phyloP scores from a whole-genome alignment of 2,113 vertebrate genomes.

The Columbina picui region DNA sequence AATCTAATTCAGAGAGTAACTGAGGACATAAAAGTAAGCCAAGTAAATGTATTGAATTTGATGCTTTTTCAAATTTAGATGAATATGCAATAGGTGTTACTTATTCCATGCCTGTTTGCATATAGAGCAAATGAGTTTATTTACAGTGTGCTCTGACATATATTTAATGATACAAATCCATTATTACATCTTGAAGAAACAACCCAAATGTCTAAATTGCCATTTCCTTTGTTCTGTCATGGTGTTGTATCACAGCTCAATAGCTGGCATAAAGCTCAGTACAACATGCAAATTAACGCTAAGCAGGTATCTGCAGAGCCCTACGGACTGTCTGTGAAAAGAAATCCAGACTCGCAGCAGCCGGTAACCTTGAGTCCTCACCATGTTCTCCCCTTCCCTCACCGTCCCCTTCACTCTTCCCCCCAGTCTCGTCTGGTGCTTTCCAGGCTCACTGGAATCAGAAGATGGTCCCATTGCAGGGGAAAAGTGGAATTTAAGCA shows the following conservation, averaged over 20 bases:
- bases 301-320: neutral
- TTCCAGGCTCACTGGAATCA: neutral
- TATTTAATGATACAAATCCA: neutral
- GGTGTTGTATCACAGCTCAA: neutral
- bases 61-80: neutral
- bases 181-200: neutral
- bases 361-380: neutral
- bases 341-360: neutral
- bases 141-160: accelerated
- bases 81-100: neutral
- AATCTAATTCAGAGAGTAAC: neutral
- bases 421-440: accelerated
- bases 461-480: neutral
- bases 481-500: neutral
- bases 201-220: neutral
- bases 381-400: neutral
- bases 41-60: neutral
- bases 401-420: accelerated
- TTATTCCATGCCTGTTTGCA: accelerated
- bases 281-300: neutral
- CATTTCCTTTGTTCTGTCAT: neutral
- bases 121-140: neutral
- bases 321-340: neutral
- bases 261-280: neutral
- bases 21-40: neutral